Conservation (phyloP, 2,113 vertebrate species). For the Diadophis punctatus region DNA sequence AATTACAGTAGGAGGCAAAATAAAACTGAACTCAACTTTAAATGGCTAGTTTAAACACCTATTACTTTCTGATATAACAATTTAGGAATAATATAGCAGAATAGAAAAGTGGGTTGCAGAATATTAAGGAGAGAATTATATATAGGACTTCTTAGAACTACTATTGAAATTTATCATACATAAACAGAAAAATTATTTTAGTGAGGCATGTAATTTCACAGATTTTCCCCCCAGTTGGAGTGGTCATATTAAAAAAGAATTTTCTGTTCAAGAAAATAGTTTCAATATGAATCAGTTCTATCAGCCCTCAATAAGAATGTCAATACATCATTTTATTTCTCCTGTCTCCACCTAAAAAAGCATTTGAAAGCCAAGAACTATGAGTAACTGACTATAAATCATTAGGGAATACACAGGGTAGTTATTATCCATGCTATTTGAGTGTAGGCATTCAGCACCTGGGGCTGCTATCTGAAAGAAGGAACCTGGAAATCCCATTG, state of each 20-base stretch:
- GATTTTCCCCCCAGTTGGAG: neutral
- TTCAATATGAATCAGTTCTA: neutral
- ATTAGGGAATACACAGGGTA: neutral
- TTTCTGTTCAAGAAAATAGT: neutral
- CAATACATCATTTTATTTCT: neutral
- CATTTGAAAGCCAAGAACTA: neutral
- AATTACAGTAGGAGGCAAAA: neutral
- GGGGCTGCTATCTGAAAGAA: neutral
- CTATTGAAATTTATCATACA: neutral
- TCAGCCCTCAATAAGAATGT: neutral
- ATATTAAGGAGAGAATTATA: neutral
- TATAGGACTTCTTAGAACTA: neutral
- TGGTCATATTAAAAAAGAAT: neutral
- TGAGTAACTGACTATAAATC: neutral
- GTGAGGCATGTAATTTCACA: neutral
- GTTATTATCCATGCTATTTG: neutral
- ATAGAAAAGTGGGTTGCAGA: neutral
- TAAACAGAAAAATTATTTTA: neutral
- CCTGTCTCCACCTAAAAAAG: no score
- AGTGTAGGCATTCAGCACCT: neutral
- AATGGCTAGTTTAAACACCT: neutral
- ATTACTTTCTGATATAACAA: neutral
- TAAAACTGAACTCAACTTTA: neutral
- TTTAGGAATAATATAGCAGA: neutral
- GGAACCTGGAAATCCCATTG: neutral